Percentiles rank a stretch among this genome's conserved stretches.
These are phyloP conservation scores for Epinotia nisella DNA, from an alignment of 2,888 invertebrate species.

Conservation along the genomic window DNA sequence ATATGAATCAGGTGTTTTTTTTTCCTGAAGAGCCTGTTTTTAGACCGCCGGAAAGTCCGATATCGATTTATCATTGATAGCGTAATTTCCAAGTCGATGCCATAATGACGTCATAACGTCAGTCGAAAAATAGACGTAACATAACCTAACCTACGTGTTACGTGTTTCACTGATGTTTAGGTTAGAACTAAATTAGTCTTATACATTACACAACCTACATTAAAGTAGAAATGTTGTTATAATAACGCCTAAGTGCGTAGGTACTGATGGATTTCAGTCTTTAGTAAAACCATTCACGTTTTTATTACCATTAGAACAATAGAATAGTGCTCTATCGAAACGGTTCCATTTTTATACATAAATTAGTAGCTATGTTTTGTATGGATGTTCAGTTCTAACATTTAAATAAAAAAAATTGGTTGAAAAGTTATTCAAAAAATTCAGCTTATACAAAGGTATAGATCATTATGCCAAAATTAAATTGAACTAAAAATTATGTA, in stretches of 20 bases:
- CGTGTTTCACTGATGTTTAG: conserved; percentile 3
- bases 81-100: conserved; percentile 13
- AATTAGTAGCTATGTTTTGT: no score
- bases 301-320: no score
- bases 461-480: no score
- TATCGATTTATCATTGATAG: conserved; percentile 11
- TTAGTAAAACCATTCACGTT: neutral
- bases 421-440: no score
- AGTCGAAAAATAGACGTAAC: conserved; percentile 15
- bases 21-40: neutral
- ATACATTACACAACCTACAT: neutral
- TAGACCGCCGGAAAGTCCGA: conserved; percentile 7
- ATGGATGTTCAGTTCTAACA: neutral
- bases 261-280: neutral
- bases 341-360: neutral
- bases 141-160: conserved; percentile 3
- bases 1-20: conserved; percentile 9
- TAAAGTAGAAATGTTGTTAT: neutral
- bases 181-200: neutral
- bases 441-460: no score
- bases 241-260: neutral
- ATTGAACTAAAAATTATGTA: no score
- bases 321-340: no score
- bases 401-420: neutral
- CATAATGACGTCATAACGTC: conserved; percentile 4